These are phyloP conservation scores for Laupala kohalensis DNA, from an alignment of 1,140 invertebrate species.

Conservation along the genomic window DNA sequence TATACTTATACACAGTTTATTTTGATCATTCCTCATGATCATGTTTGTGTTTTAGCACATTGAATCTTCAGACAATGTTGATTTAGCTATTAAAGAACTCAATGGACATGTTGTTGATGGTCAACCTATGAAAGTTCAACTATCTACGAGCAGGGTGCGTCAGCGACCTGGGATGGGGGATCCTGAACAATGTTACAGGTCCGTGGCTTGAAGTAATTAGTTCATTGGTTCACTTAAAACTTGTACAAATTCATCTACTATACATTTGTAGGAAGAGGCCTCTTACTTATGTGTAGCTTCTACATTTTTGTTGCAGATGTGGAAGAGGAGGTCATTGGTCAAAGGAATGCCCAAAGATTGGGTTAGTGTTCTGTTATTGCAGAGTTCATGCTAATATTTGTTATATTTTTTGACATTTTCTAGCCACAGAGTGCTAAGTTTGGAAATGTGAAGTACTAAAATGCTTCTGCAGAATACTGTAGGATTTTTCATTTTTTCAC, in stretches of 20 bases:
- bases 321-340: slow-evolving; percentile 89
- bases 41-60: slow-evolving; percentile 38
- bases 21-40: neutral
- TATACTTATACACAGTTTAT: neutral
- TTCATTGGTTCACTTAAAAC: neutral
- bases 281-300: neutral
- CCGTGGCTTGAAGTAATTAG: slow-evolving; percentile 29
- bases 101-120: slow-evolving; percentile 73
- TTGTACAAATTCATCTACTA: neutral
- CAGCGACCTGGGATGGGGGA: slow-evolving; percentile 90
- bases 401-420: slow-evolving; percentile 2
- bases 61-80: slow-evolving; percentile 67
- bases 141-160: slow-evolving; percentile 79
- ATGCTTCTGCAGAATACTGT: neutral
- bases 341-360: slow-evolving; percentile 65
- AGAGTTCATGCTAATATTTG: neutral
- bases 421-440: neutral
- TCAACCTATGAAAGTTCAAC: slow-evolving; percentile 76
- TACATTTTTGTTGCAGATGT: slow-evolving; percentile 40
- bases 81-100: slow-evolving; percentile 72
- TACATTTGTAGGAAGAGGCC: neutral
- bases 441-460: neutral
- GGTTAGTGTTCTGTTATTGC: slow-evolving; percentile 22
- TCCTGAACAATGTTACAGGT: slow-evolving; percentile 84
- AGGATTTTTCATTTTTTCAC: slow-evolving; percentile 1